Evolutionary conservation across 23 tunicate species (phyloP).

Genomic region (Trididemnum nubilum): DNA sequence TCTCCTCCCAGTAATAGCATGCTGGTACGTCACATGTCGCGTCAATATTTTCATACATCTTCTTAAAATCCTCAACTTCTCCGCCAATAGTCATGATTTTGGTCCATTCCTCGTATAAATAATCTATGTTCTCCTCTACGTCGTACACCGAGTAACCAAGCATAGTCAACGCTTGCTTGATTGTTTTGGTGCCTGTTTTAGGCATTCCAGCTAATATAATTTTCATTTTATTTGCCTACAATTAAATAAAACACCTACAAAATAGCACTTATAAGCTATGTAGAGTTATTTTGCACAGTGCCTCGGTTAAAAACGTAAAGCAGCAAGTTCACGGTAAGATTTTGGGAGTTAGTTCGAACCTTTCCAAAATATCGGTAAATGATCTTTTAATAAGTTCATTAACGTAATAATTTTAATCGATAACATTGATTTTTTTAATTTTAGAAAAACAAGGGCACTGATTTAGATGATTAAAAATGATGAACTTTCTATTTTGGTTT

Average conservation of each 20-base stretch:
- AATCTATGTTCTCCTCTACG: constrained; percentile 45
- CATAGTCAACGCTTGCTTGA: constrained; percentile 41
- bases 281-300: too few species aligned
- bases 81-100: constrained; percentile 63
- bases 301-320: too few species aligned
- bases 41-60: constrained; percentile 53
- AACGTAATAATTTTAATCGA: too few species aligned
- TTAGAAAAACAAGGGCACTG: too few species aligned
- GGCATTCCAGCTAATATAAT: constrained; percentile 63
- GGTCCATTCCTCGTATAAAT: constrained; percentile 44
- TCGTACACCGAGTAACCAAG: constrained; percentile 62
- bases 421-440: too few species aligned
- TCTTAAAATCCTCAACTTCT: constrained; percentile 38
- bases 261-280: too few species aligned
- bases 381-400: too few species aligned
- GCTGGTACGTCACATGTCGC: constrained; percentile 67
- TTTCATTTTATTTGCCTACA: constrained; percentile 39
- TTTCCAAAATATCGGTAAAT: too few species aligned
- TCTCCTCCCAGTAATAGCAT: constrained; percentile 66
- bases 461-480: too few species aligned
- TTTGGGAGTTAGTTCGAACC: too few species aligned
- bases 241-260: neutral
- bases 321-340: too few species aligned
- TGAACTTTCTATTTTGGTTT: too few species aligned
- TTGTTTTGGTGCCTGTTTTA: constrained; percentile 51